phyloP scores from a whole-genome alignment of 2,113 vertebrate genomes.

The Cyprinodon tularosa region DNA sequence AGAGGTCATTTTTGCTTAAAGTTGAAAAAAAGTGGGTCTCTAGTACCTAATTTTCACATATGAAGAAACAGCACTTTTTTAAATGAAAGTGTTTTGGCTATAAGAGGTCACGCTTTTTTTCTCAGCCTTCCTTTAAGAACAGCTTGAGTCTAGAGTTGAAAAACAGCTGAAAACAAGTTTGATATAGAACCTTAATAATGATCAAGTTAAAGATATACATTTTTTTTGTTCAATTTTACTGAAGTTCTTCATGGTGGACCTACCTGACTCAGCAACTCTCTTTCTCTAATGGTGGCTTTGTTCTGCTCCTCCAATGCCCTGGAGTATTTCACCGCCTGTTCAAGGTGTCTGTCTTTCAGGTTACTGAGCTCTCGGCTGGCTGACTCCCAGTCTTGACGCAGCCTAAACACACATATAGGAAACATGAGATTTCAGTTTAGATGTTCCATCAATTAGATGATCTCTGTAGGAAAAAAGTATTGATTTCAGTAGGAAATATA shows the following conservation, averaged over 20 bases:
- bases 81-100: too few species aligned
- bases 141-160: too few species aligned
- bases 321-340: slow-evolving; percentile 91
- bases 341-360: slow-evolving; percentile 91
- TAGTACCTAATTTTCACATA: too few species aligned
- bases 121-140: too few species aligned
- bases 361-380: slow-evolving; percentile 86
- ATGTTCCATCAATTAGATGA: background rate
- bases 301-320: slow-evolving; percentile 91
- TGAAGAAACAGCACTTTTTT: too few species aligned
- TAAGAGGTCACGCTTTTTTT: too few species aligned
- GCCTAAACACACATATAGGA: slow-evolving; percentile 41
- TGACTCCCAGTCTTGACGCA: slow-evolving; percentile 89
- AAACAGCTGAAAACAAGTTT: too few species aligned
- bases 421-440: too few species aligned
- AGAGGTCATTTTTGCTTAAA: too few species aligned
- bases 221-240: background rate
- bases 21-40: too few species aligned
- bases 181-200: too few species aligned
- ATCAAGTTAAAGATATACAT: background rate
- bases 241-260: fast-evolving
- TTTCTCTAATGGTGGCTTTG: slow-evolving; percentile 81
- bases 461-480: background rate
- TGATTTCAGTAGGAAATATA: background rate
- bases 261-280: slow-evolving; percentile 89